A percentile compares a stretch with the other conserved stretches of the same genome.
Evolutionary conservation across 2,797 vertebrate genomes (phyloP).

Genomic region (Galaxias olidus): DNA sequence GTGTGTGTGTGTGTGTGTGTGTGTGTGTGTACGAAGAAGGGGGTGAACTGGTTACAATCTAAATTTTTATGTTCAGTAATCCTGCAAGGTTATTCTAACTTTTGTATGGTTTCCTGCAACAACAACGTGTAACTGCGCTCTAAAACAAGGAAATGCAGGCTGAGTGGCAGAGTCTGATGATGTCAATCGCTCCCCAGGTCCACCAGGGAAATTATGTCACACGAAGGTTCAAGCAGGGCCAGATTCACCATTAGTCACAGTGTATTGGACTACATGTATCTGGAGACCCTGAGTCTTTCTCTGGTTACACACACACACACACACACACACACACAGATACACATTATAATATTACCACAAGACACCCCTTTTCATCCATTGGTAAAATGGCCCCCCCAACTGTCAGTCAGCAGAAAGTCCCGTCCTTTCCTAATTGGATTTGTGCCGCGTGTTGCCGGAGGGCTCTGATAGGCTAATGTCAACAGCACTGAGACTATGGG

Average conservation of each 20-base stretch:
- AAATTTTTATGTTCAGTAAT: not conserved
- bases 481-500: conserved; percentile 7
- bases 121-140: not conserved
- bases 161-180: conserved; percentile 22
- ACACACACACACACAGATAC: not conserved
- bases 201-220: conserved; percentile 50
- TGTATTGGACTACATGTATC: conserved; percentile 41
- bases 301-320: not conserved
- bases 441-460: conserved; percentile 61
- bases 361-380: conserved; percentile 38
- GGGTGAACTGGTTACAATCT: not conserved
- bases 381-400: conserved; percentile 24
- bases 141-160: not conserved
- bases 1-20: conserved; percentile 10
- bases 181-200: conserved; percentile 22
- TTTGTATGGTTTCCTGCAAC: no score
- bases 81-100: no score
- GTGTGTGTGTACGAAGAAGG: not conserved
- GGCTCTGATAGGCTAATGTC: conserved; percentile 59
- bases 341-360: conserved; percentile 44
- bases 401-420: conserved; percentile 54
- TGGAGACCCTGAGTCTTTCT: conserved; percentile 23
- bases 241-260: conserved; percentile 46
- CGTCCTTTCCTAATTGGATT: conserved; percentile 68
- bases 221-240: conserved; percentile 21